A percentile compares a stretch with the other conserved stretches of the same genome.
phyloP scores from a whole-genome alignment of 2,797 vertebrate genomes.

The Parambassis ranga region DNA sequence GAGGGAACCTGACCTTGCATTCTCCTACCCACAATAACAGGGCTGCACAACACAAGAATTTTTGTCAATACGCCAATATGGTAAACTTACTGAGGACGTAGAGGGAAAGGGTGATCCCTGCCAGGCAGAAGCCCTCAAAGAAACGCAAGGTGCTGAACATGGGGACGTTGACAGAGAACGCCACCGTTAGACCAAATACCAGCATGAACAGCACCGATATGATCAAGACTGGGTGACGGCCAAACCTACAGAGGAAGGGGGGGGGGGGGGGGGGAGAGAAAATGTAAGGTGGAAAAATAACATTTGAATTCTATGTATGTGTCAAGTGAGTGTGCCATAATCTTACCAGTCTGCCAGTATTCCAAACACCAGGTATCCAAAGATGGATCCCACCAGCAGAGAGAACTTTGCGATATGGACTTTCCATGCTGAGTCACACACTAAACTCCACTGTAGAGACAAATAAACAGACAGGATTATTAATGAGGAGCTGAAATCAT shows the following conservation, averaged over 20 bases:
- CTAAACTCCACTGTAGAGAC: constrained; percentile 91
- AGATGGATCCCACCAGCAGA: constrained; percentile 95
- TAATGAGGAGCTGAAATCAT: neutral
- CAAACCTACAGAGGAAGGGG: constrained; percentile 80
- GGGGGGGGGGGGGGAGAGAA: neutral
- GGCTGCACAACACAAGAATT: too few species aligned
- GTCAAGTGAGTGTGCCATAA: neutral
- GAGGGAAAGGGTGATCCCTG: constrained; percentile 92
- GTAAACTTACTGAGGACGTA: constrained; percentile 96
- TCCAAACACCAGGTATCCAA: constrained; percentile 95
- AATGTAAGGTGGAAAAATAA: neutral
- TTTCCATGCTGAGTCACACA: constrained; percentile 92
- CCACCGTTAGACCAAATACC: constrained; percentile 93
- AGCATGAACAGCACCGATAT: constrained; percentile 92
- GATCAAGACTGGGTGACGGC: constrained; percentile 91
- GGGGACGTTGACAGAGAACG: constrained; percentile 92
- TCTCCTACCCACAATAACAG: neutral
- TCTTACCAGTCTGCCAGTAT: constrained; percentile 97
- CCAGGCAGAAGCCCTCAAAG: constrained; percentile 97
- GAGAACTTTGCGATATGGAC: constrained; percentile 99
- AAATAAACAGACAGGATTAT: constrained; percentile 42
- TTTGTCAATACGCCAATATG: too few species aligned
- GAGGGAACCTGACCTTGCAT: neutral
- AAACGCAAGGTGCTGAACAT: constrained; percentile 99
- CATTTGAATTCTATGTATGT: neutral